A percentile compares a stretch with the other conserved stretches of the same genome.
Evolutionary conservation across 92 coral and sea anemone genomes (phyloP).

Genomic region (Umimayanthus kanabou): DNA sequence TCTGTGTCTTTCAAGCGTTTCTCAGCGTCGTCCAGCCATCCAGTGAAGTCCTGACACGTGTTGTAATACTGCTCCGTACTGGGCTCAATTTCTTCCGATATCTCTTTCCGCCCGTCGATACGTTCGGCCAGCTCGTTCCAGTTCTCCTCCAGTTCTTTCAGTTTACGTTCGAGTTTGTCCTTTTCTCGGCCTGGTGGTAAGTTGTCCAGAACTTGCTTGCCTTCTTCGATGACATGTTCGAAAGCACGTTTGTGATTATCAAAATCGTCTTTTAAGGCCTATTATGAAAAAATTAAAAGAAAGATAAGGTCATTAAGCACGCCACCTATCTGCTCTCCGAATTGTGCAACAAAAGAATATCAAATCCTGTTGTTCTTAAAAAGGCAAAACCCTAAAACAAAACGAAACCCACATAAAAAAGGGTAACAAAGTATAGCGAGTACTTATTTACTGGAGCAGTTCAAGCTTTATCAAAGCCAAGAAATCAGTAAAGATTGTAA

Average conservation of each 20-base stretch:
- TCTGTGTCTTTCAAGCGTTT: slow-evolving; percentile 66
- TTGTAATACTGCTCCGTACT: slow-evolving; percentile 71
- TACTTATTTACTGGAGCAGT: too few species aligned
- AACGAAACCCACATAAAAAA: too few species aligned
- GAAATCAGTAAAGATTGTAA: too few species aligned
- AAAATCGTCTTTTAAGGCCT: slow-evolving; percentile 77
- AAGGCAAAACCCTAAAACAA: too few species aligned
- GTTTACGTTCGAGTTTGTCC: slow-evolving; percentile 70
- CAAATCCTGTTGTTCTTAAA: too few species aligned
- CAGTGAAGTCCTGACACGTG: slow-evolving; percentile 68
- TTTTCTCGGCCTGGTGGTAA: slow-evolving; percentile 79
- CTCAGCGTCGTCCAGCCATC: slow-evolving; percentile 90
- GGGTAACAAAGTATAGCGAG: too few species aligned
- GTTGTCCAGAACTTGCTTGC: slow-evolving; percentile 66
- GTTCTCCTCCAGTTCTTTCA: slow-evolving; percentile 67
- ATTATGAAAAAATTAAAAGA: not conserved
- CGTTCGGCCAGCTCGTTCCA: slow-evolving; percentile 76
- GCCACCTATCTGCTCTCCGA: not conserved
- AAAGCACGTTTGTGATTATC: slow-evolving; percentile 74
- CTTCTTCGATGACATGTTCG: slow-evolving; percentile 83
- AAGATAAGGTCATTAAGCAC: too few species aligned
- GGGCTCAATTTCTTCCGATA: slow-evolving; percentile 76
- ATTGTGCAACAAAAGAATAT: not conserved
- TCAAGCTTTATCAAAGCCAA: too few species aligned
- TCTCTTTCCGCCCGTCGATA: slow-evolving; percentile 59